Evolutionary conservation across 1,140 invertebrate species (phyloP), one percentile per base, ranked within the genome.

Genomic region (Asobara japonica): DNA sequence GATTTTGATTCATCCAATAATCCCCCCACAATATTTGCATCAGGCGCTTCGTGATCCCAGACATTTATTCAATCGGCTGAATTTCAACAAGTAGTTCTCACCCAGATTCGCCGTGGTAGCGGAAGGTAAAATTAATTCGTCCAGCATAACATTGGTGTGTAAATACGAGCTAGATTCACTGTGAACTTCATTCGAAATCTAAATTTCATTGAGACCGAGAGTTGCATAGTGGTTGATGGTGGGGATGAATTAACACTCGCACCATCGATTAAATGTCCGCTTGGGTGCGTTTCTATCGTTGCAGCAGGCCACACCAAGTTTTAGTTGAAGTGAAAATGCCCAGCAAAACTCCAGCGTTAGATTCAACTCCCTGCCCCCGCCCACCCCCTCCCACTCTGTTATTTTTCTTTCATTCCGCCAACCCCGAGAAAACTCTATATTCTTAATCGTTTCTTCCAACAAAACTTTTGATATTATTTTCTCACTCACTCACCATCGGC

Each of bases 391-490:
- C n/a, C 25, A 31, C 29, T n/a, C n/a, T n/a, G 29, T 56, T 20
- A 18, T 68, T 51, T n/a, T 38, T 29, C 16, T 48, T 5, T 56
- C 51, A 56, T 56, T 25, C 22, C 51, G 13, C 51, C 51, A 27
- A 25, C 25, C 7, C 64, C 30, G 64, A 5, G 38, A 11, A 6
- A 36, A 18, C 22, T 65, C 22, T 51, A 36, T 61, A 36, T 36
- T 60, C 16, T 20, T 61, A 33, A 69, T 69, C 30, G 30, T 38
- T 69, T 69, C 10, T 13, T n/a, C 29, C 18, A 38, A 61, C 11
- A 69, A 60, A 62, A 69, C 48, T 69, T 69, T 69, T 69, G 30
- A 22, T 33, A 69, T 69, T 69, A 69, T 69, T 69, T 69, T 31
- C 45, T 61, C 29, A 33, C 67, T 6, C 16, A 45, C 33, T 45